Evolutionary conservation across 2,113 vertebrate genomes (phyloP).

Genomic region (Indicator indicator): DNA sequence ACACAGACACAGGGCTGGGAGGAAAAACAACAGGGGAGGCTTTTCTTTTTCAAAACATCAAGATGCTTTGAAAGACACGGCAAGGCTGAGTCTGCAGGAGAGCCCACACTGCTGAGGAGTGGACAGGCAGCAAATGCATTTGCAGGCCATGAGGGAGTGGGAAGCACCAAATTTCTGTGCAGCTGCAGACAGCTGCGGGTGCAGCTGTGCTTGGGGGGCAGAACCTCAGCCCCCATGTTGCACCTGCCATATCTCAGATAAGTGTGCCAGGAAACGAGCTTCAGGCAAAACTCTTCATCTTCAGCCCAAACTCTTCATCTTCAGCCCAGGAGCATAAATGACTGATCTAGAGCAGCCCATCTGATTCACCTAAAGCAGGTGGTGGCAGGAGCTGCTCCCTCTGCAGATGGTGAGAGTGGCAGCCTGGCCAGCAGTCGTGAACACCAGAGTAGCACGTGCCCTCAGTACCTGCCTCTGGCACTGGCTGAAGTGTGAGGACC

Average conservation of each 20-base stretch:
- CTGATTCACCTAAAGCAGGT: background rate
- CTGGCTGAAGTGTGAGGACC: no score
- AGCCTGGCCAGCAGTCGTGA: accelerated
- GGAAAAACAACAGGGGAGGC: background rate
- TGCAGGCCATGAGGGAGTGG: background rate
- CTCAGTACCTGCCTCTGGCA: background rate
- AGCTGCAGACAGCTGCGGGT: background rate
- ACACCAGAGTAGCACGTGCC: accelerated
- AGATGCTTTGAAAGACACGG: background rate
- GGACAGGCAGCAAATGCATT: background rate
- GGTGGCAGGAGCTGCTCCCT: background rate
- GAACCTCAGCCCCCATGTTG: background rate
- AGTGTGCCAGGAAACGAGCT: background rate
- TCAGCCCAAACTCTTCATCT: background rate
- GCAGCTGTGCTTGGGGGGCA: accelerated
- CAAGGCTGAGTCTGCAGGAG: background rate
- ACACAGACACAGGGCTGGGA: background rate
- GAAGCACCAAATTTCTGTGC: background rate
- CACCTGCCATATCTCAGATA: accelerated
- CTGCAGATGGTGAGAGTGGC: background rate
- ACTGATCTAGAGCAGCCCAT: background rate
- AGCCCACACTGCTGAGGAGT: accelerated
- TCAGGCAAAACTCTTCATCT: background rate
- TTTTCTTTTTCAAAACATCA: background rate
- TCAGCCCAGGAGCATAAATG: background rate